phyloP scores from a whole-genome alignment of 2,113 vertebrate genomes.

The Lipotes vexillifer region DNA sequence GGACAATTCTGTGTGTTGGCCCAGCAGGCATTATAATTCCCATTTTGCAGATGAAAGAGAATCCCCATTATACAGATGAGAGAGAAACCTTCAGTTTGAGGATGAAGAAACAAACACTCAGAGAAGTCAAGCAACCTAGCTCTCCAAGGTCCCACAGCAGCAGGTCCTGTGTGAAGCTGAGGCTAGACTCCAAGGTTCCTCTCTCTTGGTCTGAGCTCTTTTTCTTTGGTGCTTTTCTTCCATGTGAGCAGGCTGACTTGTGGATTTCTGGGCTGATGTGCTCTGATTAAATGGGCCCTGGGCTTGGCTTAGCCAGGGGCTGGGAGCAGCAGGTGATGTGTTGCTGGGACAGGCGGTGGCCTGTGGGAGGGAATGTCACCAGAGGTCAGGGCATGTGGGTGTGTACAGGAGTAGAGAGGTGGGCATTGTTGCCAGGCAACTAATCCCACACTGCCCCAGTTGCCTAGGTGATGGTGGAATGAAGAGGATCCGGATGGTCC shows the following conservation, averaged over 20 bases:
- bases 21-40: not conserved
- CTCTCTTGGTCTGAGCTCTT: not conserved
- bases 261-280: not conserved
- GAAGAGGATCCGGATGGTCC: not conserved
- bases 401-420: not conserved
- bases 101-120: conserved; percentile 21
- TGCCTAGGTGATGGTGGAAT: conserved; percentile 43
- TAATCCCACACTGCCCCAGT: conserved; percentile 1
- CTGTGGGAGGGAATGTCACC: not conserved
- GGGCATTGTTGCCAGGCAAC: conserved; percentile 31
- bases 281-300: not conserved
- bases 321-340: not conserved
- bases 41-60: conserved; percentile 9
- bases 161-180: not conserved
- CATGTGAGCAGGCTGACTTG: not conserved
- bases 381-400: not conserved
- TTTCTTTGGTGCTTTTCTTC: not conserved
- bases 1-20: not conserved
- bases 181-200: not conserved
- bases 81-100: not conserved
- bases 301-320: not conserved
- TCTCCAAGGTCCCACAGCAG: not conserved
- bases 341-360: not conserved
- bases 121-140: not conserved
- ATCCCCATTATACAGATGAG: not conserved